Evolutionary conservation across 2,888 invertebrate species (phyloP).

Genomic region (Cheilosia grossa): DNA sequence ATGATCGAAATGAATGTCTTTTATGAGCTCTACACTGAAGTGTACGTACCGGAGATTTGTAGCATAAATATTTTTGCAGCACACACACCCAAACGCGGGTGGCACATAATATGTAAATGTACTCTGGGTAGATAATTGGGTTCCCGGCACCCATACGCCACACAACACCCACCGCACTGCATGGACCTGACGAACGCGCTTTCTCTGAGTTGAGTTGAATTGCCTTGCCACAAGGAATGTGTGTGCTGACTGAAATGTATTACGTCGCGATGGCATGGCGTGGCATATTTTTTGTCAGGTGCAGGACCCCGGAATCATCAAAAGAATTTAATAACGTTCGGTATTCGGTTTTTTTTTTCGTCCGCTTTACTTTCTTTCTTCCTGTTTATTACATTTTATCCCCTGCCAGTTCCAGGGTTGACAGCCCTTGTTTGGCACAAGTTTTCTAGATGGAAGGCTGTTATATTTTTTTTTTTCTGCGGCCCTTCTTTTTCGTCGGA

Average conservation of each 20-base stretch:
- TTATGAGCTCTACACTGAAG: slow-evolving; percentile 73
- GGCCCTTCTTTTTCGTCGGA: slow-evolving; percentile 41
- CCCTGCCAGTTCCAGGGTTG: slow-evolving; percentile 20
- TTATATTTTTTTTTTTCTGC: background rate
- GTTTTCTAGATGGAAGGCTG: slow-evolving; percentile 4
- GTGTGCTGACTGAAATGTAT: slow-evolving; percentile 47
- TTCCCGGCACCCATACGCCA: slow-evolving; percentile 41
- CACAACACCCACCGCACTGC: slow-evolving; percentile 29
- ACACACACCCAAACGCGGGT: slow-evolving; percentile 29
- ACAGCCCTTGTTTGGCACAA: slow-evolving; percentile 28
- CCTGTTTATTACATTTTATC: slow-evolving; percentile 66
- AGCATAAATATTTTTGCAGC: slow-evolving; percentile 74
- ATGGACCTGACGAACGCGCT: slow-evolving; percentile 30
- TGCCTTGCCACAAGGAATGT: slow-evolving; percentile 39
- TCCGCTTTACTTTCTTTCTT: slow-evolving; percentile 14
- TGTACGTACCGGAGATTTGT: slow-evolving; percentile 75
- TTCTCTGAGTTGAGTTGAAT: slow-evolving; percentile 17
- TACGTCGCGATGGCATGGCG: slow-evolving; percentile 50
- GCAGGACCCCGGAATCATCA: slow-evolving; percentile 68
- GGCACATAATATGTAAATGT: slow-evolving; percentile 12
- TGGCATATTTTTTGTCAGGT: slow-evolving; percentile 72
- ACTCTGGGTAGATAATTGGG: slow-evolving; percentile 66
- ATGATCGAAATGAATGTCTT: slow-evolving; percentile 73
- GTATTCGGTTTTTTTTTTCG: slow-evolving; percentile 40
- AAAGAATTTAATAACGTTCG: slow-evolving; percentile 73